Base-by-base conservation (phyloP, 2,888 invertebrate species). In the Labia minor region DNA sequence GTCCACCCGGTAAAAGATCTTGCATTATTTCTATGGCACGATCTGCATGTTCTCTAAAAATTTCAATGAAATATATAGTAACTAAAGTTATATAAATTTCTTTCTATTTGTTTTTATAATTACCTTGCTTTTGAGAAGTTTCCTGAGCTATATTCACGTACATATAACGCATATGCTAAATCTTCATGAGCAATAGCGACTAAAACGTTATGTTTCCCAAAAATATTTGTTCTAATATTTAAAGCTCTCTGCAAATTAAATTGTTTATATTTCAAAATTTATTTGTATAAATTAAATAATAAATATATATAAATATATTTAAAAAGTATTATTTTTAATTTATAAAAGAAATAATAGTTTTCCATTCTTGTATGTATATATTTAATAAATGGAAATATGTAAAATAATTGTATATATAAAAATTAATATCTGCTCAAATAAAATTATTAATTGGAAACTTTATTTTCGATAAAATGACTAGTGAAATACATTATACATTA, bases 181-280 rank as follows among this genome's bases (percentile, higher is more conserved):
- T 95, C 95, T 79, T 95, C 95, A 77, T 92, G 90, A 21, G 90
- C 91, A 21, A 90, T 85, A 0, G 95, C 95, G 71, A 95, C 90
- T 77, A 90, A 89, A 70, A 95, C 85, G 78, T 92, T 94, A 76
- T 86, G 84, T 74, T 86, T 87, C 0, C 91, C 91, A 80, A 92
- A 94, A 73, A 93, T 86, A 66, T 81, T 79, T 72, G 86, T 85
- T 68, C 92, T 85, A 49, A 90, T 87, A 62, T 82, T 80, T 69
- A 94, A 78, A 0, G 92, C 90, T 74, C 85, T 85, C 82, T 88
- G 78, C 1, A 72, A 71, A 26, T 70, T 68, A 67, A 68, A 66
- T n/a, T n/a, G n/a, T n/a, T n/a, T n/a, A n/a, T 10, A 21, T 66
- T 26, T 16, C 33, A n/a, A n/a, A n/a, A n/a, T n/a, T n/a, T n/a